Conservation (phyloP, 2,797 vertebrate genomes). For the Sarcophilus harrisii region DNA sequence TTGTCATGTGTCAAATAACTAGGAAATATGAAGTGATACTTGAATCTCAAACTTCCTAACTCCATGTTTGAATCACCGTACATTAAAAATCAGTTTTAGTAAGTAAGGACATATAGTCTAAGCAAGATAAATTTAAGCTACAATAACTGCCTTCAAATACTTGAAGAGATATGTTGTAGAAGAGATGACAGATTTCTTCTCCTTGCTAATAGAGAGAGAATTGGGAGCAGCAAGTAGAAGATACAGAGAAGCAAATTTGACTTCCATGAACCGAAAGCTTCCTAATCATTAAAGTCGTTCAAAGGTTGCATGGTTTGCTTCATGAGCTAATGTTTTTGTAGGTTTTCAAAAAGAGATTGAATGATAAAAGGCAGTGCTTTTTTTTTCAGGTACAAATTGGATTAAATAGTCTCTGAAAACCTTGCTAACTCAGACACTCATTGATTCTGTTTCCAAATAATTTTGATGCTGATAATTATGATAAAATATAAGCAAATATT, state of each 20-base stretch:
- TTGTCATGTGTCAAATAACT: not conserved
- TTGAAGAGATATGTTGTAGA: no score
- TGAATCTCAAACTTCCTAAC: not conserved
- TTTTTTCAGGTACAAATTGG: not conserved
- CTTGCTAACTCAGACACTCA: not conserved
- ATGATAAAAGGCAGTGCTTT: not conserved
- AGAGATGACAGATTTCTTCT: no score
- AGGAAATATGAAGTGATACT: not conserved
- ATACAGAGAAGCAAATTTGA: no score
- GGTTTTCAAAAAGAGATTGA: not conserved
- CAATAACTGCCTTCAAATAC: not conserved
- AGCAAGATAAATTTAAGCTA: not conserved
- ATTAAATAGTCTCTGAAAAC: not conserved
- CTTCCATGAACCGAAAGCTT: no score
- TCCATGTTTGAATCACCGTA: not conserved
- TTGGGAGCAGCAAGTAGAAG: no score
- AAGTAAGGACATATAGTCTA: not conserved
- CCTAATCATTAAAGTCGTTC: not conserved
- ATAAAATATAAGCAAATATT: not conserved
- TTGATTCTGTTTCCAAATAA: not conserved
- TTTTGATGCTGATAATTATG: not conserved
- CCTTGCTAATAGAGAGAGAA: no score
- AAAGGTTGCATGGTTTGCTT: not conserved
- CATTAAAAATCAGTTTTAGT: not conserved
- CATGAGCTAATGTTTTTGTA: not conserved